Percentiles rank a stretch among this genome's conserved stretches.
phyloP scores from a whole-genome alignment of 1,140 invertebrate species.

The Drosophila parvula region DNA sequence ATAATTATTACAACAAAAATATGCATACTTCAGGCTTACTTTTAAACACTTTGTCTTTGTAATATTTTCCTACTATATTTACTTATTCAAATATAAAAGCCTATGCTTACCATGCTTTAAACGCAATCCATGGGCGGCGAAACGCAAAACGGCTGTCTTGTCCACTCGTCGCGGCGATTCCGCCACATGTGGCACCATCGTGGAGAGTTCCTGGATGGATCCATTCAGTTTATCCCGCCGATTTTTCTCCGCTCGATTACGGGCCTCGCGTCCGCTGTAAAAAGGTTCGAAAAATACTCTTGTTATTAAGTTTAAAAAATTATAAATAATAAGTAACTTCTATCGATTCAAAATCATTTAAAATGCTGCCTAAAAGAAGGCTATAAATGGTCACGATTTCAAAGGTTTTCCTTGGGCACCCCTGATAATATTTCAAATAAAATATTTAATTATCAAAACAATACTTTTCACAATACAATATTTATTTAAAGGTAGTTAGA shows the following conservation, averaged over 20 bases:
- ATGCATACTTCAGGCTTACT: too few species aligned
- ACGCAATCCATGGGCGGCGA: conserved; percentile 91
- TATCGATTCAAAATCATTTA: neutral
- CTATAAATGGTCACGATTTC: too few species aligned
- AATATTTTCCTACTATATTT: neutral
- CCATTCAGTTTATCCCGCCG: conserved; percentile 94
- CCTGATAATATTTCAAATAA: neutral
- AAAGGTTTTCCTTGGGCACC: neutral
- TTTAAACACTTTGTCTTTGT: too few species aligned
- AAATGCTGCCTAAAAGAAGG: neutral
- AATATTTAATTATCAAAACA: neutral
- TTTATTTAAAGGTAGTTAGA: too few species aligned
- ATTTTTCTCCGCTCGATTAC: conserved; percentile 95
- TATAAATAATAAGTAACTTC: neutral
- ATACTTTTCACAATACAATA: too few species aligned
- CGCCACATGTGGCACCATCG: conserved; percentile 92
- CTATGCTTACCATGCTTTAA: conserved; percentile 73
- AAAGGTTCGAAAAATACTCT: conserved; percentile 55
- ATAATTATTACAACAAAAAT: too few species aligned
- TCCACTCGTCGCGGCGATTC: conserved; percentile 92
- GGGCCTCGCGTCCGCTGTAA: conserved; percentile 90
- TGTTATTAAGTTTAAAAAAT: neutral
- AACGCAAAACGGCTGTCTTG: conserved; percentile 94
- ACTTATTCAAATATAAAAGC: neutral
- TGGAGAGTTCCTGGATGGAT: conserved; percentile 92